Evolutionary conservation across 2,888 invertebrate species (phyloP).

Genomic region (Hemicrepidius hirtus): DNA sequence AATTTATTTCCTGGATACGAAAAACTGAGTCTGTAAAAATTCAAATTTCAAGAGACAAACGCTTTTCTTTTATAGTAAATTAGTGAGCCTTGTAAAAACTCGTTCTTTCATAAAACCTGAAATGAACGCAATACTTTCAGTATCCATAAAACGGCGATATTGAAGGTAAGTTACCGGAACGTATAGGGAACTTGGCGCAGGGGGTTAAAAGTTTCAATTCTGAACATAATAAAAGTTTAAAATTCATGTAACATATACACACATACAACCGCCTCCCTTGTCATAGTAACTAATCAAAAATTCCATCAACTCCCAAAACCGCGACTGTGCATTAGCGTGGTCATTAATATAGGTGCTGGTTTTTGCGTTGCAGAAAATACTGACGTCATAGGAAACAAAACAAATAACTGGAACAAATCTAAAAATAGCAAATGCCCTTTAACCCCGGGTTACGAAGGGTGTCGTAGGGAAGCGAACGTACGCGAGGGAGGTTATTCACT

Average conservation of each 20-base stretch:
- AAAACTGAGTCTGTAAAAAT: too few species aligned
- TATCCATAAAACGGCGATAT: too few species aligned
- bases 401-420: conserved; percentile 51
- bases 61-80: too few species aligned
- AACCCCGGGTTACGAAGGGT: conserved; percentile 52
- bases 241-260: too few species aligned
- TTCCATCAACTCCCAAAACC: conserved; percentile 51
- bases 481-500: conserved; percentile 62
- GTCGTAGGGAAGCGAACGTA: conserved; percentile 54
- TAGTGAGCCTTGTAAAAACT: too few species aligned
- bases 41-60: too few species aligned
- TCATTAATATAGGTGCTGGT: conserved; percentile 20
- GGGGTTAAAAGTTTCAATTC: conserved; percentile 2
- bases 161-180: not conserved
- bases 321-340: not conserved
- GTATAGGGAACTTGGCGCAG: too few species aligned
- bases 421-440: conserved; percentile 53
- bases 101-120: too few species aligned
- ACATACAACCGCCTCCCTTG: conserved; percentile 4
- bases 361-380: conserved; percentile 32
- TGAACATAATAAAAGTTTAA: conserved; percentile 18
- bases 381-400: conserved; percentile 42
- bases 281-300: conserved; percentile 48
- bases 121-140: too few species aligned
- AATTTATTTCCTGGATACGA: too few species aligned